phyloP scores from a whole-genome alignment of 2,888 invertebrate genomes.

The Anticlea derivata region DNA sequence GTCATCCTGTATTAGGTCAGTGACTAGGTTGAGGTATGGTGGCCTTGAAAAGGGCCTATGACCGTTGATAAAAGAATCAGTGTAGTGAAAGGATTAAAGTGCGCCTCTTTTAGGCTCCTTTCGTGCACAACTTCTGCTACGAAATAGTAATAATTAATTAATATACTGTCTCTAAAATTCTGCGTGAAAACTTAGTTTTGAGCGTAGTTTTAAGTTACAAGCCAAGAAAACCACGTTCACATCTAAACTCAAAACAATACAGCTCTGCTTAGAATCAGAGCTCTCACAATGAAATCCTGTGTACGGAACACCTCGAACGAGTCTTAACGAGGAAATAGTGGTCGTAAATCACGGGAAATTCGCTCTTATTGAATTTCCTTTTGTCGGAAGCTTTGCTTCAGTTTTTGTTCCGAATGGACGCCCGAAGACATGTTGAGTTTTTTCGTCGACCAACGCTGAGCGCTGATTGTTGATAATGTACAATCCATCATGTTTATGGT shows the following conservation, averaged over 20 bases:
- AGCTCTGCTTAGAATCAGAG: constrained; percentile 25
- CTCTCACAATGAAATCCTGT: constrained; percentile 59
- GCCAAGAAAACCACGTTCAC: constrained; percentile 14
- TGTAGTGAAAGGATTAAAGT: no score
- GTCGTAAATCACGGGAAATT: constrained; percentile 81
- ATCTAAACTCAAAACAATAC: constrained; percentile 16
- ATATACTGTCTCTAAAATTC: neutral
- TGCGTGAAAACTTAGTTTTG: neutral
- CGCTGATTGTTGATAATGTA: constrained; percentile 39
- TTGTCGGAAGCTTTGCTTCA: constrained; percentile 68
- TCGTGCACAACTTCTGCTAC: no score
- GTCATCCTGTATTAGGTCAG: no score
- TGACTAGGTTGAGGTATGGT: no score
- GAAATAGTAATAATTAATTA: neutral
- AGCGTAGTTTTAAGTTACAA: no score
- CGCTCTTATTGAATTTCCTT: constrained; percentile 83
- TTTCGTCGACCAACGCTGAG: constrained; percentile 39
- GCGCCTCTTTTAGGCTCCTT: no score
- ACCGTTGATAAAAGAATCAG: no score
- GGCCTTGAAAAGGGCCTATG: no score
- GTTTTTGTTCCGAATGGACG: constrained; percentile 74
- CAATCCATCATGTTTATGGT: constrained; percentile 34
- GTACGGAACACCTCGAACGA: constrained; percentile 69
- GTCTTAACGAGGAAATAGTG: constrained; percentile 82
- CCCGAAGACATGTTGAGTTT: constrained; percentile 59